Evolutionary conservation across 2,888 invertebrate genomes (phyloP).

Genomic region (Drosophila fungiperda): DNA sequence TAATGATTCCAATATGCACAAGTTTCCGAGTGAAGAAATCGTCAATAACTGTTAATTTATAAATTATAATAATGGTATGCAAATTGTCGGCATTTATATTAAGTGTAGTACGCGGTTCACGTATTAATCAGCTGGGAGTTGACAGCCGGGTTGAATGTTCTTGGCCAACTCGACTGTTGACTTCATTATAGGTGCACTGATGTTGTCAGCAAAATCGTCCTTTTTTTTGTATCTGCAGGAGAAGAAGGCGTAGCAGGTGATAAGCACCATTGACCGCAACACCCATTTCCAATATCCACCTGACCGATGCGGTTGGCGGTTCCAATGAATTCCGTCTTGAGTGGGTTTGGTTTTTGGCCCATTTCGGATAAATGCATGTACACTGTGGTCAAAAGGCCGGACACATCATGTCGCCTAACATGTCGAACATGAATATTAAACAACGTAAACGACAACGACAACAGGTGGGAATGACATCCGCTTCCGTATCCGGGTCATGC

Average conservation of each 20-base stretch:
- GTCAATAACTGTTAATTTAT: not conserved
- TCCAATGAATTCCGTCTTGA: slow-evolving; percentile 34
- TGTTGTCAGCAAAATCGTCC: not conserved
- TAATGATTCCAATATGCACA: not conserved
- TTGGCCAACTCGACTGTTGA: slow-evolving; percentile 5
- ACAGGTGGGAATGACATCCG: slow-evolving; percentile 66
- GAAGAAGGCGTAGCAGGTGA: slow-evolving; percentile 64
- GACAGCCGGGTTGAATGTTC: slow-evolving; percentile 56
- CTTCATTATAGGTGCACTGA: not conserved
- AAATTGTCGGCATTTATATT: slow-evolving; percentile 9
- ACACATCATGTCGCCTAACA: slow-evolving; percentile 71
- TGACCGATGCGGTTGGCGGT: slow-evolving; percentile 45
- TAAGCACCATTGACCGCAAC: slow-evolving; percentile 36
- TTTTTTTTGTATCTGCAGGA: not conserved
- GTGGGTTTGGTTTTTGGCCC: slow-evolving; percentile 27
- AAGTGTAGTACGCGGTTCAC: not conserved
- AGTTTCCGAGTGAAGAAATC: not conserved
- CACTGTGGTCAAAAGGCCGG: slow-evolving; percentile 36
- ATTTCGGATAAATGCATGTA: slow-evolving; percentile 14
- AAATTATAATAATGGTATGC: not conserved
- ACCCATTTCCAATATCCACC: slow-evolving; percentile 3
- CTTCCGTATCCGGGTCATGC: slow-evolving; percentile 58
- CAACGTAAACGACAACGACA: slow-evolving; percentile 35
- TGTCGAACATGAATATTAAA: slow-evolving; percentile 72
- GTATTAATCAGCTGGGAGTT: slow-evolving; percentile 23